These are phyloP conservation scores for Drosophila orosa DNA, from an alignment of 1,140 invertebrate genomes.

Conservation along the genomic window DNA sequence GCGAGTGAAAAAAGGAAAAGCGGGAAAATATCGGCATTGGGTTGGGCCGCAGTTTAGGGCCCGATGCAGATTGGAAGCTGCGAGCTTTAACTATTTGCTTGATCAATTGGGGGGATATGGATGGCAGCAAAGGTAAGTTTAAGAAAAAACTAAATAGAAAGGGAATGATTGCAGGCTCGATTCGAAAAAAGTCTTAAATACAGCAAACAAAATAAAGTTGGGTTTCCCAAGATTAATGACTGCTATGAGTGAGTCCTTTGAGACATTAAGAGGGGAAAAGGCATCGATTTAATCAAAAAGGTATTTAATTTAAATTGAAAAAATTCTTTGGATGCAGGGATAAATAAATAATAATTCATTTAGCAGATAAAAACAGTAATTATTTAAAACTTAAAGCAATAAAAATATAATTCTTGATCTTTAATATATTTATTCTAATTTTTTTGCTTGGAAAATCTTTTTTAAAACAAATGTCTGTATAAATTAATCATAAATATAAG, in stretches of 20 bases:
- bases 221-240: neutral
- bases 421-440: neutral
- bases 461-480: neutral
- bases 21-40: conserved; percentile 49
- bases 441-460: neutral
- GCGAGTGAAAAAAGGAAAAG: conserved; percentile 11
- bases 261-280: neutral
- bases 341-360: neutral
- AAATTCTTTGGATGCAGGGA: neutral
- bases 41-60: conserved; percentile 49
- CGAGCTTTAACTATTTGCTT: conserved; percentile 56
- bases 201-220: neutral
- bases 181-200: neutral
- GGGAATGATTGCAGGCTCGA: conserved; percentile 5
- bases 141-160: neutral
- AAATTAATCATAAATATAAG: neutral
- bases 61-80: conserved; percentile 47
- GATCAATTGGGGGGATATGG: conserved; percentile 48
- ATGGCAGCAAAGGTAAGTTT: conserved; percentile 8
- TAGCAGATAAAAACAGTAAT: neutral
- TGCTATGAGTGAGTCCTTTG: neutral
- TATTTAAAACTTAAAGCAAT: no score
- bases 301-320: neutral
- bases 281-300: neutral
- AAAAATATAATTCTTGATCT: neutral